phyloP scores from a whole-genome alignment of 1,140 invertebrate species.

The Aphaenogaster ashmeadi region DNA sequence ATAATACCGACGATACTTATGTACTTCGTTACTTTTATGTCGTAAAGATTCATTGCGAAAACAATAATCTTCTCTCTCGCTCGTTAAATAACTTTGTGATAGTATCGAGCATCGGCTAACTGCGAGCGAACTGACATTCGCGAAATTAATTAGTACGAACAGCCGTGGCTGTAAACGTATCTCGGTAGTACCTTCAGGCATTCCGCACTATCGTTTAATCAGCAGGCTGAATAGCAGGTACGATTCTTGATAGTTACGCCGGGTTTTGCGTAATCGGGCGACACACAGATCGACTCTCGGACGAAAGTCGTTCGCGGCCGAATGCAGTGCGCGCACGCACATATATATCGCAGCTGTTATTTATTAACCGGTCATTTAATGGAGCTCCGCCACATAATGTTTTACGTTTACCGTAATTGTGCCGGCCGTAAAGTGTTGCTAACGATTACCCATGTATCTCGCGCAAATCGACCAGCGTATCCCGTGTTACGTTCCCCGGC shows the following conservation, averaged over 20 bases:
- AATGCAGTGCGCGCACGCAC: not conserved
- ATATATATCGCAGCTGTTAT: not conserved
- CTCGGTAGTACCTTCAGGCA: conserved; percentile 4
- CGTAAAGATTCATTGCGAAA: not conserved
- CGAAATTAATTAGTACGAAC: conserved; percentile 61
- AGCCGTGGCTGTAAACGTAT: conserved; percentile 36
- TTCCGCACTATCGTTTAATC: conserved; percentile 44
- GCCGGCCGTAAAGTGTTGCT: conserved; percentile 48
- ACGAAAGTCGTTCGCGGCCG: conserved; percentile 16
- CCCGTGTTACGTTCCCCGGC: conserved; percentile 31
- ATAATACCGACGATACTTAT: not conserved
- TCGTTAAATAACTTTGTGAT: not conserved
- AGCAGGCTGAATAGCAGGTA: not conserved
- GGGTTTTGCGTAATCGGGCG: conserved; percentile 46
- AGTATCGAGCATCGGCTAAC: not conserved
- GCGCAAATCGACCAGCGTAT: conserved; percentile 34
- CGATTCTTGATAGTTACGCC: conserved; percentile 21
- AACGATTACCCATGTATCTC: conserved; percentile 60
- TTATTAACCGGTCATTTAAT: conserved; percentile 57
- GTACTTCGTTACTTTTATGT: not conserved
- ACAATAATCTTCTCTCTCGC: not conserved
- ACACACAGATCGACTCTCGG: conserved; percentile 6
- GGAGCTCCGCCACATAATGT: conserved; percentile 42
- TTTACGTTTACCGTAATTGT: conserved; percentile 50
- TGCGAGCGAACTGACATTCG: conserved; percentile 28